Percentiles rank a stretch among this genome's conserved stretches.
Conservation (phyloP, 2,113 vertebrate species). For the Scytalopus superciliaris region DNA sequence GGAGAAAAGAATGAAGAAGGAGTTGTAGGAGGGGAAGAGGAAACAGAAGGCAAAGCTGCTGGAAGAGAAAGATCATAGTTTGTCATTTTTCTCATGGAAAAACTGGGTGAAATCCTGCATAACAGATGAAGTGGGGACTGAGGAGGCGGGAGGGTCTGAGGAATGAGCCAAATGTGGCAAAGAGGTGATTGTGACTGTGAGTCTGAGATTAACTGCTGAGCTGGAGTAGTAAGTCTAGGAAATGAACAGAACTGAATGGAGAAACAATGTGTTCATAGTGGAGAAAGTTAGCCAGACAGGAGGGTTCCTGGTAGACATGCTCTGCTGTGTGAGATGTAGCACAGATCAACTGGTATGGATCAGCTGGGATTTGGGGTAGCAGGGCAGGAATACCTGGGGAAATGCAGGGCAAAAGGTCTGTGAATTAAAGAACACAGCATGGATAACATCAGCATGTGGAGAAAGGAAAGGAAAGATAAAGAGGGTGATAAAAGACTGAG, state of each 20-base stretch:
- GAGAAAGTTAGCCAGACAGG: neutral
- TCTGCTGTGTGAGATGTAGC: neutral
- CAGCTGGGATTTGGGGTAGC: neutral
- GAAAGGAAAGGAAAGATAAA: neutral
- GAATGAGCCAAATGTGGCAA: neutral
- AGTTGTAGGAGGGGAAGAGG: neutral
- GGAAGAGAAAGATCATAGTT: neutral
- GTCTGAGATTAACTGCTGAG: neutral
- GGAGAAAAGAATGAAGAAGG: neutral
- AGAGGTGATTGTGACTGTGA: neutral
- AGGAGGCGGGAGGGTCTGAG: neutral
- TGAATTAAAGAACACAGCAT: neutral
- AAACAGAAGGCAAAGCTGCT: neutral
- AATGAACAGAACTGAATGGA: neutral
- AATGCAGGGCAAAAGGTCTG: neutral
- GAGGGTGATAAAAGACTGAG: neutral
- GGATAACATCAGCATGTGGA: neutral
- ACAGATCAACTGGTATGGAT: neutral
- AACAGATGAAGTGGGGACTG: neutral
- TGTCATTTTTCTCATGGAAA: neutral
- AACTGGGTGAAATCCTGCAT: neutral
- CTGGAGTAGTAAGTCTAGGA: neutral
- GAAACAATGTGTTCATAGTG: neutral
- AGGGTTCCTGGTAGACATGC: neutral
- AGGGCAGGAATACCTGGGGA: neutral